Conservation (phyloP, 2,888 invertebrate species). For the Chrysolina haemoptera region DNA sequence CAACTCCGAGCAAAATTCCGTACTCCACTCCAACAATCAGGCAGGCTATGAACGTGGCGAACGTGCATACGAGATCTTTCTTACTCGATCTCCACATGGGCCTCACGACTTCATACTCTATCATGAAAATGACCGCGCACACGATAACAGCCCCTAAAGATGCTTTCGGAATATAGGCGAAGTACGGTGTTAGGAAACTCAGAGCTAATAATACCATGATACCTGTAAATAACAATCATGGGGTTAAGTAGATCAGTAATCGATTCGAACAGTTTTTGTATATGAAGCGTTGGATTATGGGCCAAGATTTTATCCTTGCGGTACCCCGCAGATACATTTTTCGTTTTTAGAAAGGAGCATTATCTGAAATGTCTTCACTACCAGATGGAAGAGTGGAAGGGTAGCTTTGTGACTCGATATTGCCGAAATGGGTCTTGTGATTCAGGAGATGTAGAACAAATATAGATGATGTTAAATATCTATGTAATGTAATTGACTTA, state of each 20-base stretch:
- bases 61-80: slow-evolving; percentile 85
- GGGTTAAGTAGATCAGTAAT: background rate
- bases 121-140: slow-evolving; percentile 95
- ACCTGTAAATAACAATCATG: slow-evolving; percentile 74
- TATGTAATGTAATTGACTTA: too few species aligned
- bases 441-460: too few species aligned
- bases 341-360: too few species aligned
- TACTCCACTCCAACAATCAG: slow-evolving; percentile 88
- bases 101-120: slow-evolving; percentile 90
- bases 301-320: background rate
- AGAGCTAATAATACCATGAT: slow-evolving; percentile 86
- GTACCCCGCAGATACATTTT: background rate
- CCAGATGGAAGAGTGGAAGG: too few species aligned
- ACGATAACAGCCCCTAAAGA: slow-evolving; percentile 94
- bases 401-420: too few species aligned
- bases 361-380: too few species aligned
- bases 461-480: too few species aligned
- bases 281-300: background rate
- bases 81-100: slow-evolving; percentile 89
- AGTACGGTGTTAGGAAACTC: slow-evolving; percentile 90
- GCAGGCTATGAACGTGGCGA: slow-evolving; percentile 87
- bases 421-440: too few species aligned
- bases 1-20: slow-evolving; percentile 88
- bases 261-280: background rate
- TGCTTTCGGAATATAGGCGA: slow-evolving; percentile 91